phyloP scores from a whole-genome alignment of 1,140 invertebrate genomes.

The Drosophila equinoxialis region DNA sequence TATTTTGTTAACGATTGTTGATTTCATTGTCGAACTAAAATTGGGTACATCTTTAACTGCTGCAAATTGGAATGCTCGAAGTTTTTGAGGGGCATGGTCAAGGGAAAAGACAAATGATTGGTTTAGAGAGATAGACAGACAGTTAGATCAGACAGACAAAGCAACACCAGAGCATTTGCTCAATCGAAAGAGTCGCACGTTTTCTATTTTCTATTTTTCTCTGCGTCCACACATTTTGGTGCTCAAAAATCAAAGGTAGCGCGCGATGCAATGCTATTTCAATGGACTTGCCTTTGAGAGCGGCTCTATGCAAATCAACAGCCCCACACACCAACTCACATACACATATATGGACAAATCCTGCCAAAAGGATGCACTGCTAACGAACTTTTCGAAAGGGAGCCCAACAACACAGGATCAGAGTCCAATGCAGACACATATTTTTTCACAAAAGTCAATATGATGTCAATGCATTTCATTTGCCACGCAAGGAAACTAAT shows the following conservation, averaged over 20 bases:
- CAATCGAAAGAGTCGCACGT: background rate
- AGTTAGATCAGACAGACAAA: background rate
- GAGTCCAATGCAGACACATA: constrained; percentile 33
- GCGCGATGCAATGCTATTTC: constrained; percentile 5
- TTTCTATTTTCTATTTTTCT: background rate
- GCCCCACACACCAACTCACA: background rate
- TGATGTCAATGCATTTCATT: constrained; percentile 55
- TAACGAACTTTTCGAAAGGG: constrained; percentile 39
- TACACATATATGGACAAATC: constrained; percentile 26
- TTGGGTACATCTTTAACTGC: background rate
- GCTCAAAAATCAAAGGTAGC: constrained; percentile 12
- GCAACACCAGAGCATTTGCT: background rate
- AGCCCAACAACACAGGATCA: constrained; percentile 19
- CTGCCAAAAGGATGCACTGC: constrained; percentile 40
- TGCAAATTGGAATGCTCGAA: background rate
- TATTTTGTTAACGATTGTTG: too few species aligned
- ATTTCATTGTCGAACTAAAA: background rate
- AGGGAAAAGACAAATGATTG: background rate
- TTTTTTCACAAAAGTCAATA: constrained; percentile 61
- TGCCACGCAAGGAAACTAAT: constrained; percentile 53
- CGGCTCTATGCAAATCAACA: constrained; percentile 25
- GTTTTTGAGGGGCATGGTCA: background rate
- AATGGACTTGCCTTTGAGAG: constrained; percentile 19
- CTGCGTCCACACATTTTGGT: background rate
- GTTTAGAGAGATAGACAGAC: background rate